Evolutionary conservation across 1,140 invertebrate genomes (phyloP).

Genomic region (Fopius arisanus): DNA sequence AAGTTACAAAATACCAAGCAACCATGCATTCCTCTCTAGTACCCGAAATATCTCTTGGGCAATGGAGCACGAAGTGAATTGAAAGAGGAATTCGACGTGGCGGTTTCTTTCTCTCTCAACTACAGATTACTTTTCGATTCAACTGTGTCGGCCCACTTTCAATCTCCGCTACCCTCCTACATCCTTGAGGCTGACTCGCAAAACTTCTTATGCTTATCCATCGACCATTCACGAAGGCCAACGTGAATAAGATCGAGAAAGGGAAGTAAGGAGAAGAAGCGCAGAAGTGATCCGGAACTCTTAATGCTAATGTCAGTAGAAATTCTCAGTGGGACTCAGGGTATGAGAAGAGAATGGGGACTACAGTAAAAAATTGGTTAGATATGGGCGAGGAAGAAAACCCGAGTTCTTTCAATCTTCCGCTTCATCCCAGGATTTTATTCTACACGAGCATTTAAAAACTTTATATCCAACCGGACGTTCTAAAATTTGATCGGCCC

Average conservation of each 20-base stretch:
- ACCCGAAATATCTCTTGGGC: background rate
- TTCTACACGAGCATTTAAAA: constrained; percentile 22
- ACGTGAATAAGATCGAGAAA: background rate
- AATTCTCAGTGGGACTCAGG: background rate
- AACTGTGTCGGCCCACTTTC: constrained; percentile 27
- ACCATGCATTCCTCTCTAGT: background rate
- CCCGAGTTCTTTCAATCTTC: background rate
- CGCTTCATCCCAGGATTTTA: constrained; percentile 21
- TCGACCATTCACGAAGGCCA: background rate
- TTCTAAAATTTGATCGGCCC: constrained; percentile 25
- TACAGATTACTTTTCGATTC: constrained; percentile 33
- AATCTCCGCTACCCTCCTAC: constrained; percentile 18
- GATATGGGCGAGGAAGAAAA: background rate
- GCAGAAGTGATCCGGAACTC: constrained; percentile 23
- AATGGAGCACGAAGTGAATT: constrained; percentile 28
- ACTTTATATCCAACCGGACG: constrained; percentile 26
- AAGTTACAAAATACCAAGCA: constrained; percentile 20
- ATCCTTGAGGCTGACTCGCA: constrained; percentile 5
- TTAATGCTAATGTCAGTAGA: constrained; percentile 24
- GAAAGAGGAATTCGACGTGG: constrained; percentile 27
- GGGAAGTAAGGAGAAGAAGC: constrained; percentile 5
- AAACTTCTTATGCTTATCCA: background rate
- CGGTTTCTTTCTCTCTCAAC: background rate
- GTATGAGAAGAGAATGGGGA: background rate
- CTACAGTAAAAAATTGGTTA: background rate